Base-by-base conservation (phyloP, 2,888 invertebrate species). In the Mactromeris polynyma region DNA sequence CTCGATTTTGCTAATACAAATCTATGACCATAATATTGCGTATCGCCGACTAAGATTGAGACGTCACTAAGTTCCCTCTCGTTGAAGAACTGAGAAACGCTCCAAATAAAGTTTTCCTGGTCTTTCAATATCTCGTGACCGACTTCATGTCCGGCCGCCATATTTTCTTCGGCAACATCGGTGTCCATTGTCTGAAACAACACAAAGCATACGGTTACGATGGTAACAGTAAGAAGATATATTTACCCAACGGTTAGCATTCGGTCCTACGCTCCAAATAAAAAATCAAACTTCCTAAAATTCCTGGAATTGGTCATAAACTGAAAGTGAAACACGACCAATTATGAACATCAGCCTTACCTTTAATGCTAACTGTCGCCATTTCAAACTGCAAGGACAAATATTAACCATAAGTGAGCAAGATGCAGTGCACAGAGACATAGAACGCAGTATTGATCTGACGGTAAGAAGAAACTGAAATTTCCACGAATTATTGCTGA, bases 1-100 rank as follows among this genome's bases (percentile, higher is more conserved):
- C 96, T 96, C 4, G 96, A 96, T 92, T 96, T 96, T 77, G 97
- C 96, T 51, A 97, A 93, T 6, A 97, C 96, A 92, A 97, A 97
- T 86, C 96, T 96, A 94, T 97, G 97, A 9, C 94, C 96, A 78
- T 86, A 95, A 89, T 93, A 96, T 33, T 84, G 90, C 14, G 93
- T 85, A 6, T 95, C 94, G 1, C 94, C 96, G 14, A 96, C 95
- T 84, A 92, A 94, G 69, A 96, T 93, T 11, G 93, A 91, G 73
- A 96, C 95, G 89, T 96, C 96, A 93, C 96, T 96, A 36, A 96
- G 94, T 11, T 94, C 95, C 86, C 95, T 94, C 82, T 95, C 94
- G 93, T 96, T 96, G 94, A 93, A 96, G 89, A 96, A 96, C 92
- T 95, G 95, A 3, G 96, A 95, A 36, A 96, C 95, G 83, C 95